These are phyloP conservation scores for Notolabrus celidotus DNA, from an alignment of 2,797 vertebrate species.

Conservation along the genomic window DNA sequence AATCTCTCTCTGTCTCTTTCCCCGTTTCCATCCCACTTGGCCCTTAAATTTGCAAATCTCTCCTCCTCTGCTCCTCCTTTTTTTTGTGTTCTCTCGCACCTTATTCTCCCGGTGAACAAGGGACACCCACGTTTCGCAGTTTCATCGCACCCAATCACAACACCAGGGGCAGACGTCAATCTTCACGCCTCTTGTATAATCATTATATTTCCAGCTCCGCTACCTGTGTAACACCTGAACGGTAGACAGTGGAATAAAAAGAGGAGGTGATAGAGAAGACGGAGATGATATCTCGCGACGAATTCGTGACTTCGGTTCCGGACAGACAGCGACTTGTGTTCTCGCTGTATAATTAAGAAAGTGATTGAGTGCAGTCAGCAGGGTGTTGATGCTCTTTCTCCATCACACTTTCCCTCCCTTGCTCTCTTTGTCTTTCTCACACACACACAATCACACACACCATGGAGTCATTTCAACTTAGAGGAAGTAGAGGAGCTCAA, in stretches of 20 bases:
- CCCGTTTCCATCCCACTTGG: conserved; percentile 60
- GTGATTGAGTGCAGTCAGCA: conserved; percentile 79
- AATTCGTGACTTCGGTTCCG: conserved; percentile 75
- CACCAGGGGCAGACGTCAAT: conserved; percentile 61
- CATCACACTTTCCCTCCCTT: conserved; percentile 54
- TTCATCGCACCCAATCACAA: conserved; percentile 4
- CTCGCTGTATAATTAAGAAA: conserved; percentile 84
- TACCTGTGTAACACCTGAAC: conserved; percentile 72
- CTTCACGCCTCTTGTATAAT: conserved; percentile 50
- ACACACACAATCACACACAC: conserved; percentile 54
- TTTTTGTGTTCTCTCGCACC: conserved; percentile 18
- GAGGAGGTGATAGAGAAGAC: conserved; percentile 55
- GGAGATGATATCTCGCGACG: conserved; percentile 47
- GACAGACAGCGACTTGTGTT: conserved; percentile 79
- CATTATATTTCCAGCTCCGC: conserved; percentile 43
- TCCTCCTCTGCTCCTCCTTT: conserved; percentile 45
- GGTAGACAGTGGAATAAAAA: conserved; percentile 27
- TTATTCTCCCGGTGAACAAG: not conserved
- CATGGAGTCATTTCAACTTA: conserved; percentile 73
- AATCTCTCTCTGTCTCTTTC: conserved; percentile 60
- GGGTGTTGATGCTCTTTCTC: conserved; percentile 75
- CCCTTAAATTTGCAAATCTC: conserved; percentile 57
- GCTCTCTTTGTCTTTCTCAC: conserved; percentile 57
- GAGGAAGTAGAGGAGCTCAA: conserved; percentile 71
- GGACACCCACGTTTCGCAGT: conserved; percentile 5